Percentiles rank a stretch among this genome's conserved stretches.
phyloP scores from a whole-genome alignment of 2,797 vertebrate species.

The Sternotherus odoratus region DNA sequence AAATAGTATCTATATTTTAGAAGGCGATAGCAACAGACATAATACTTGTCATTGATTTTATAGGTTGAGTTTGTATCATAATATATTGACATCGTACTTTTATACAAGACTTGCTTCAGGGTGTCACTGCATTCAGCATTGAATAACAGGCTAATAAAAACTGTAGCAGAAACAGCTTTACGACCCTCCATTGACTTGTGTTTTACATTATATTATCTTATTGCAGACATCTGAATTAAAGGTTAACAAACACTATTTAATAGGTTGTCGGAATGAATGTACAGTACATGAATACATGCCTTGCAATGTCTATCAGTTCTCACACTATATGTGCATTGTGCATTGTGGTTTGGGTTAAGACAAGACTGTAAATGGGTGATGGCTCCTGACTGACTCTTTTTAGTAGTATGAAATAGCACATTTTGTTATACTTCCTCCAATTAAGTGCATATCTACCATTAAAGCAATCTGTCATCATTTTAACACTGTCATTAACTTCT shows the following conservation, averaged over 20 bases:
- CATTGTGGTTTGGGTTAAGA: slow-evolving; percentile 70
- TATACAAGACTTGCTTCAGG: slow-evolving; percentile 80
- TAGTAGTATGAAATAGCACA: slow-evolving; percentile 74
- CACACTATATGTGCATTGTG: slow-evolving; percentile 48
- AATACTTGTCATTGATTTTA: slow-evolving; percentile 83
- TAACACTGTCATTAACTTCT: slow-evolving; percentile 81
- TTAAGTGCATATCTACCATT: slow-evolving; percentile 80
- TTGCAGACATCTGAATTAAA: slow-evolving; percentile 83
- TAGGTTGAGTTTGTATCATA: slow-evolving; percentile 81
- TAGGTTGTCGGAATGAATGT: slow-evolving; percentile 77
- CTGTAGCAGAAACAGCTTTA: slow-evolving; percentile 82
- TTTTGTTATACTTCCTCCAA: slow-evolving; percentile 81
- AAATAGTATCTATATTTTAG: slow-evolving; percentile 77
- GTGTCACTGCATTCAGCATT: slow-evolving; percentile 75
- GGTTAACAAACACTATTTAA: slow-evolving; percentile 85
- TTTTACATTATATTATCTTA: slow-evolving; percentile 85
- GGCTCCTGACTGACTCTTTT: slow-evolving; percentile 77
- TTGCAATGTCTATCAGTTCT: slow-evolving; percentile 69
- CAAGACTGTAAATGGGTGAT: slow-evolving; percentile 71
- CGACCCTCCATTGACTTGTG: slow-evolving; percentile 80
- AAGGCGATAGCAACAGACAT: slow-evolving; percentile 75
- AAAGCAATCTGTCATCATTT: slow-evolving; percentile 81
- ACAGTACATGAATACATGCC: slow-evolving; percentile 75
- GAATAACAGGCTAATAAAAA: slow-evolving; percentile 86
- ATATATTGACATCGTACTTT: slow-evolving; percentile 81